These are phyloP conservation scores for Cylloceria caligata DNA, from an alignment of 2,888 invertebrate species.

Conservation along the genomic window DNA sequence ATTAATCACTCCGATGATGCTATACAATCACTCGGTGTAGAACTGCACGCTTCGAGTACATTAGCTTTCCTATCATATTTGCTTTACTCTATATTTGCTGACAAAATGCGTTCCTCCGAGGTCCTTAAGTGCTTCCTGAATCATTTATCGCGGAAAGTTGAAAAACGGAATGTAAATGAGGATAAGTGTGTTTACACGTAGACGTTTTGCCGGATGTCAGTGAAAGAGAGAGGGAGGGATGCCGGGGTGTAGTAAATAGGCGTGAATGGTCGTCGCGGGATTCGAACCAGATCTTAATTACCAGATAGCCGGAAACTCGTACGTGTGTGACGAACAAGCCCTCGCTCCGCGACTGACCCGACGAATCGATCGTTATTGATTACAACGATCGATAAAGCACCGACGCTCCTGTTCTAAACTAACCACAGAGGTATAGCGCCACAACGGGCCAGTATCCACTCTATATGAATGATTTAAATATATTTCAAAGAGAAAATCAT, in stretches of 20 bases:
- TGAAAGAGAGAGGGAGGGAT: conserved; percentile 29
- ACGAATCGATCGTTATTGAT: conserved; percentile 59
- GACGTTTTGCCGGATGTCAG: no score
- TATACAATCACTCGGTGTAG: not conserved
- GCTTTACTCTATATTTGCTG: conserved; percentile 49
- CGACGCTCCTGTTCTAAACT: not conserved
- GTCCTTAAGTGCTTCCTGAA: conserved; percentile 71
- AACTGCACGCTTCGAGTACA: conserved; percentile 4
- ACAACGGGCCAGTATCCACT: no score
- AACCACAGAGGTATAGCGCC: not conserved
- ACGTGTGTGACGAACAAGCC: conserved; percentile 54
- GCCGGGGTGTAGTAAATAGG: conserved; percentile 3
- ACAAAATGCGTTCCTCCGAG: conserved; percentile 51
- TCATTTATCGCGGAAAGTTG: conserved; percentile 73
- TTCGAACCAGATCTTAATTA: conserved; percentile 79
- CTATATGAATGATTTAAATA: no score
- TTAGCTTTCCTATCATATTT: conserved; percentile 34
- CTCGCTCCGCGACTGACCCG: conserved; percentile 28
- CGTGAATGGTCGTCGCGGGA: conserved; percentile 57
- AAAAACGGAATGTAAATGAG: conserved; percentile 26
- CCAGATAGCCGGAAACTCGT: conserved; percentile 75
- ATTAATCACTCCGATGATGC: conserved; percentile 32
- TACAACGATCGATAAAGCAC: conserved; percentile 33
- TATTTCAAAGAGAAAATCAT: no score
- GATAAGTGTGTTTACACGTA: conserved; percentile 59